phyloP scores from a whole-genome alignment of 2,797 vertebrate species.

The Catharus ustulatus region DNA sequence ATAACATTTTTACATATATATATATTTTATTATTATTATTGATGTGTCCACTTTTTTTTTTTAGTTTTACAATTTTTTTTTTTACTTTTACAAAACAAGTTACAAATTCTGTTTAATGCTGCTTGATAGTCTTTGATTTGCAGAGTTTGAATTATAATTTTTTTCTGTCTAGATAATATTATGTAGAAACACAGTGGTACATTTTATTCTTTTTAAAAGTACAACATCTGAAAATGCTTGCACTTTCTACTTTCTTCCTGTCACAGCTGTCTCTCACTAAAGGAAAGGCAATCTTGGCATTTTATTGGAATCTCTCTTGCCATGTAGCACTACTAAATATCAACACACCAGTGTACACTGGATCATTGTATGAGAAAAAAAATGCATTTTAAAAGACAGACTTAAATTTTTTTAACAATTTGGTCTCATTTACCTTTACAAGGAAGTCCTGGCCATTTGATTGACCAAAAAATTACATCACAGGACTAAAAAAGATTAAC shows the following conservation, averaged over 20 bases:
- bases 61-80: background rate
- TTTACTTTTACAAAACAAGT: background rate
- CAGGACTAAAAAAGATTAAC: background rate
- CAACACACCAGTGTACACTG: background rate
- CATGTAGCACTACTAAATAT: background rate
- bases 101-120: background rate
- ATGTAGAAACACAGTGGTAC: background rate
- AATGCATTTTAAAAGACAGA: background rate
- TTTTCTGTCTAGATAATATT: background rate
- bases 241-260: background rate
- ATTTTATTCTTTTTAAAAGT: background rate
- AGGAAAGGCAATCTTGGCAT: background rate
- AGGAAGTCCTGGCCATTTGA: rapidly evolving
- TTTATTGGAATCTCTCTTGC: background rate
- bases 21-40: background rate
- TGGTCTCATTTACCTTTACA: background rate
- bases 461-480: background rate
- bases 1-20: background rate
- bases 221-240: background rate
- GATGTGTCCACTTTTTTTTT: background rate
- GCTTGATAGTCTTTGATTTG: background rate
- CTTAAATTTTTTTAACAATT: background rate
- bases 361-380: background rate
- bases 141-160: background rate
- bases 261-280: background rate